These are phyloP conservation scores for Datnioides undecimradiatus DNA, from an alignment of 2,113 vertebrate species.

Conservation along the genomic window DNA sequence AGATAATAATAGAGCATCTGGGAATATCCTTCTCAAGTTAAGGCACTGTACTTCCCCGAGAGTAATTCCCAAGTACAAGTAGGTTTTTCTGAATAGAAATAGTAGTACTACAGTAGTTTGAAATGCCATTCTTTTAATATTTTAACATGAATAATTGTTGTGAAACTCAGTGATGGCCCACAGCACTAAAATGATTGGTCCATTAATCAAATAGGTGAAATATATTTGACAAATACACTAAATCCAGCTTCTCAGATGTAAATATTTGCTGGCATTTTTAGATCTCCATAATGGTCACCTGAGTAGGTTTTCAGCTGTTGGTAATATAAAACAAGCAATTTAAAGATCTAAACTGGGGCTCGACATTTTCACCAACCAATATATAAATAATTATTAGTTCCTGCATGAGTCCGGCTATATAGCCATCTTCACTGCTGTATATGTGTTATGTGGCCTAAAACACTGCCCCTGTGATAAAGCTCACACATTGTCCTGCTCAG, in stretches of 20 bases:
- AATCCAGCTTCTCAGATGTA: background rate
- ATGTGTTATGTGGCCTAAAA: background rate
- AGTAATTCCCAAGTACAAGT: background rate
- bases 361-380: no score
- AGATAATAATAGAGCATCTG: conserved; percentile 41
- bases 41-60: background rate
- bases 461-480: background rate
- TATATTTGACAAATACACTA: background rate
- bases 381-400: no score
- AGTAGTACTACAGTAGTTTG: background rate
- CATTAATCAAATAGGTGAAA: background rate
- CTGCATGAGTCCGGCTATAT: no score
- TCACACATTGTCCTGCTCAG: background rate
- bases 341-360: no score
- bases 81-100: background rate
- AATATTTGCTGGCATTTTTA: background rate
- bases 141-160: background rate
- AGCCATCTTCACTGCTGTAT: background rate
- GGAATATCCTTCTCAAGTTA: conserved; percentile 4
- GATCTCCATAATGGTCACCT: no score
- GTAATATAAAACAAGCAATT: no score
- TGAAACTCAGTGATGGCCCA: background rate
- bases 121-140: background rate
- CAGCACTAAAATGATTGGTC: background rate
- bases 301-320: no score